Percentiles rank a stretch among this genome's conserved stretches.
Evolutionary conservation across 2,888 invertebrate species (phyloP).

Genomic region (Periphyllus acericola): DNA sequence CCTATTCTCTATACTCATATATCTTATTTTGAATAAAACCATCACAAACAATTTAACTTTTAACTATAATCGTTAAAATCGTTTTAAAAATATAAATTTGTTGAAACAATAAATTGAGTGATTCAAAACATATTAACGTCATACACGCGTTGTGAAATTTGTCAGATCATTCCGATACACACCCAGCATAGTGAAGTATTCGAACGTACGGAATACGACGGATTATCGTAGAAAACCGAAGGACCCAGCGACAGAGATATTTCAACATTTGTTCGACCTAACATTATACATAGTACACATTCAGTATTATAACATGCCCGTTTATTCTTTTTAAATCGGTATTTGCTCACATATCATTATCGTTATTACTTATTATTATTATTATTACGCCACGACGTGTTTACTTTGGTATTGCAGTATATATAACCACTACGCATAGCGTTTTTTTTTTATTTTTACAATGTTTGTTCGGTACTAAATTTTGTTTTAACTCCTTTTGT

Average conservation of each 20-base stretch:
- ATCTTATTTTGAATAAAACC: too few relatives aligned
- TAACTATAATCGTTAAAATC: too few relatives aligned
- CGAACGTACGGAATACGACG: not conserved
- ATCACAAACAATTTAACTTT: too few relatives aligned
- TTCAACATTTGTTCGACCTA: not conserved
- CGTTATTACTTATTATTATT: not conserved
- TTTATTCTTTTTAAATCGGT: not conserved
- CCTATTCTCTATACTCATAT: too few relatives aligned
- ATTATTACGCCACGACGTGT: not conserved
- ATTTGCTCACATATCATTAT: too few relatives aligned
- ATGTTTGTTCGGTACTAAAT: not conserved
- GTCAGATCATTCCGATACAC: not conserved
- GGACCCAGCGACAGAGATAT: not conserved
- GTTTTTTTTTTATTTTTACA: too few relatives aligned
- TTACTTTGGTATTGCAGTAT: not conserved
- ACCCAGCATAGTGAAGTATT: not conserved
- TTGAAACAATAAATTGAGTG: too few relatives aligned
- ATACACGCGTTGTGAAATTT: too few relatives aligned
- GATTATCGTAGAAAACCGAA: not conserved
- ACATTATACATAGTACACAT: not conserved
- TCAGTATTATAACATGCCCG: too few relatives aligned
- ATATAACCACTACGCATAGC: not conserved
- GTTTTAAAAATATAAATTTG: too few relatives aligned
- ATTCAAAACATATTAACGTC: too few relatives aligned
- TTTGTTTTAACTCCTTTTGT: not conserved